Conservation (phyloP, 2,797 vertebrate species). For the Scarus forsteni region DNA sequence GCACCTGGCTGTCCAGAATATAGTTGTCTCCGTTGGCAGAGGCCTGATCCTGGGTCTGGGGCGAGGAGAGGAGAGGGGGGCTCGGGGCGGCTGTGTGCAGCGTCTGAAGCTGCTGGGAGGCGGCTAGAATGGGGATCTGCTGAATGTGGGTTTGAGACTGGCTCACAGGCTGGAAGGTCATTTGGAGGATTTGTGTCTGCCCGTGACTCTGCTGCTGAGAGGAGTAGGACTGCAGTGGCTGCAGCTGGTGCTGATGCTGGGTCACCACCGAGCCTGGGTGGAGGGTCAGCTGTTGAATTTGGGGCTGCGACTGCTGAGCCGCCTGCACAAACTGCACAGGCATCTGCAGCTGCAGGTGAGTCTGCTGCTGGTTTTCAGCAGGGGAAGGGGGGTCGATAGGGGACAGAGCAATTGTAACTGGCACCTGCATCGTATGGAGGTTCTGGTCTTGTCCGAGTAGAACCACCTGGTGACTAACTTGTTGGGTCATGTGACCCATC, state of each 20-base stretch:
- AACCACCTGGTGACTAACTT: constrained; percentile 81
- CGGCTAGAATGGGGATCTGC: constrained; percentile 78
- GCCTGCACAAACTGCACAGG: constrained; percentile 84
- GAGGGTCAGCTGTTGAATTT: constrained; percentile 76
- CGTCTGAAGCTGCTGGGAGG: constrained; percentile 77
- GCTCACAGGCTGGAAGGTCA: constrained; percentile 82
- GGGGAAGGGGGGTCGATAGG: constrained; percentile 88
- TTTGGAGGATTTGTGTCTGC: constrained; percentile 83
- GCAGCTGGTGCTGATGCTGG: constrained; percentile 88
- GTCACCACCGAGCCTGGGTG: constrained; percentile 80
- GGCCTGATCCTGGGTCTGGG: constrained; percentile 57
- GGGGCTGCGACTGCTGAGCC: constrained; percentile 81
- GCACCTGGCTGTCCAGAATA: constrained; percentile 68
- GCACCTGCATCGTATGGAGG: constrained; percentile 91
- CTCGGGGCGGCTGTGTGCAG: constrained; percentile 55
- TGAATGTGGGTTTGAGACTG: constrained; percentile 78
- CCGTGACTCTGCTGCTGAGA: constrained; percentile 76
- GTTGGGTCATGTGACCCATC: constrained; percentile 66
- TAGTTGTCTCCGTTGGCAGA: constrained; percentile 64
- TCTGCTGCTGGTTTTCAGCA: constrained; percentile 83
- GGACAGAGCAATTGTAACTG: constrained; percentile 85
- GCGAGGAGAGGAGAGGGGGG: constrained; percentile 55
- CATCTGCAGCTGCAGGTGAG: constrained; percentile 83
- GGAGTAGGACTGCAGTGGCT: constrained; percentile 83
- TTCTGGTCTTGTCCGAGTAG: constrained; percentile 84